Conservation (phyloP, 2,113 vertebrate genomes). For the Puntigrus tetrazona region DNA sequence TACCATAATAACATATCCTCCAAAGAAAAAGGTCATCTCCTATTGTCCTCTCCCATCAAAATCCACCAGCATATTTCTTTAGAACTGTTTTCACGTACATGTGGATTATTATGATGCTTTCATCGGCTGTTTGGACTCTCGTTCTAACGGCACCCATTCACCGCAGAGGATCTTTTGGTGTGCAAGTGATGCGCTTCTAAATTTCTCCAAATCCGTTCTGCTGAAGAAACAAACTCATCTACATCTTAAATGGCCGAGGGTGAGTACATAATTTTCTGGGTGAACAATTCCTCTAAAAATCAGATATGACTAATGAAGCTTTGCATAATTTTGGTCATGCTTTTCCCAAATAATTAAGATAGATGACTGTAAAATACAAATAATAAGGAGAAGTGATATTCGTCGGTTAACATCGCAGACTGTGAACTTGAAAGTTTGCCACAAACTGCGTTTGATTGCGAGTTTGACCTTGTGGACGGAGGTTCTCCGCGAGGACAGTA, state of each 20-base stretch:
- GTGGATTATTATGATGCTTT: background rate
- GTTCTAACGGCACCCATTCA: background rate
- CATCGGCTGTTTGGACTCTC: too few species aligned
- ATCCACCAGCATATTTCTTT: too few species aligned
- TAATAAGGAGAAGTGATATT: background rate
- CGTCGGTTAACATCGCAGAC: background rate
- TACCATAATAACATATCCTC: too few species aligned
- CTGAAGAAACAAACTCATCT: background rate
- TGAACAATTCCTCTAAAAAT: background rate
- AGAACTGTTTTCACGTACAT: background rate
- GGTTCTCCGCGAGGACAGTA: constrained; percentile 62
- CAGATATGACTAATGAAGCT: background rate
- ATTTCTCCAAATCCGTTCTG: background rate
- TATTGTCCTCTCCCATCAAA: too few species aligned
- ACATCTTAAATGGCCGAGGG: background rate
- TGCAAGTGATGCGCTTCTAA: background rate
- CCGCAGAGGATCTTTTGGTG: background rate
- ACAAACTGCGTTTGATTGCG: constrained; percentile 47
- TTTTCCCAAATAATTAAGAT: background rate
- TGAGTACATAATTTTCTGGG: background rate
- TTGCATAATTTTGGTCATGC: background rate
- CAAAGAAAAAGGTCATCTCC: too few species aligned
- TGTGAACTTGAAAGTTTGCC: constrained; percentile 40
- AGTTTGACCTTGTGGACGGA: constrained; percentile 73
- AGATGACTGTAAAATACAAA: background rate